Evolutionary conservation across 2,888 invertebrate species (phyloP).

Genomic region (Anticlea derivata): DNA sequence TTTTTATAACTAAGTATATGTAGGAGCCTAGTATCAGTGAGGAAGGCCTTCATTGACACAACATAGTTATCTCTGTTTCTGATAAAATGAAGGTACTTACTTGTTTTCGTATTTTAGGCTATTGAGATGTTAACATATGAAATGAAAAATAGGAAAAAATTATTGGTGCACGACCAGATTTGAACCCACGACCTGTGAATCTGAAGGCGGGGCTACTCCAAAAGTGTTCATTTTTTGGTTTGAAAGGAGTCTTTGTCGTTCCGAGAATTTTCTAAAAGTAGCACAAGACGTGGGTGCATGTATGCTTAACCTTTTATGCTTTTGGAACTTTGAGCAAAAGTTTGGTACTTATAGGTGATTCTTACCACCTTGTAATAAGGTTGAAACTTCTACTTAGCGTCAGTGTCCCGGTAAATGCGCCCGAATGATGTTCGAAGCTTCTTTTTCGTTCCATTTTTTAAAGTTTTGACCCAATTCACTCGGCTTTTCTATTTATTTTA

Average conservation of each 20-base stretch:
- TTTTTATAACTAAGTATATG: no score
- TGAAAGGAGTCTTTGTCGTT: constrained; percentile 9
- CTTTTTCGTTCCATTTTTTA: constrained; percentile 12
- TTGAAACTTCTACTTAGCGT: constrained; percentile 19
- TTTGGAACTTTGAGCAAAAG: not conserved
- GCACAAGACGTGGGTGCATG: constrained; percentile 9
- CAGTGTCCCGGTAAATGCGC: constrained; percentile 9
- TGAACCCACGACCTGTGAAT: no score
- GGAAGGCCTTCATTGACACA: no score
- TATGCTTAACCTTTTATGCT: constrained; percentile 16
- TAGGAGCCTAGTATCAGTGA: no score
- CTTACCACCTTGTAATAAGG: constrained; percentile 18
- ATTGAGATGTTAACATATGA: no score
- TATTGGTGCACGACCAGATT: no score
- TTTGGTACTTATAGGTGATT: not conserved
- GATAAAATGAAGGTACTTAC: no score
- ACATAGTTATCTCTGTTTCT: no score
- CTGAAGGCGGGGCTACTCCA: no score
- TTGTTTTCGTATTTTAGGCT: no score
- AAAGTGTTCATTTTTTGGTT: no score
- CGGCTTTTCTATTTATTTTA: constrained; percentile 13
- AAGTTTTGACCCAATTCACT: constrained; percentile 20
- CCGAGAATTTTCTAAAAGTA: constrained; percentile 10
- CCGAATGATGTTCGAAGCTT: constrained; percentile 9
- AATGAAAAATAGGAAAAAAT: no score